Base-by-base conservation (phyloP, 2,797 vertebrate species). In the Acipenser ruthenus region DNA sequence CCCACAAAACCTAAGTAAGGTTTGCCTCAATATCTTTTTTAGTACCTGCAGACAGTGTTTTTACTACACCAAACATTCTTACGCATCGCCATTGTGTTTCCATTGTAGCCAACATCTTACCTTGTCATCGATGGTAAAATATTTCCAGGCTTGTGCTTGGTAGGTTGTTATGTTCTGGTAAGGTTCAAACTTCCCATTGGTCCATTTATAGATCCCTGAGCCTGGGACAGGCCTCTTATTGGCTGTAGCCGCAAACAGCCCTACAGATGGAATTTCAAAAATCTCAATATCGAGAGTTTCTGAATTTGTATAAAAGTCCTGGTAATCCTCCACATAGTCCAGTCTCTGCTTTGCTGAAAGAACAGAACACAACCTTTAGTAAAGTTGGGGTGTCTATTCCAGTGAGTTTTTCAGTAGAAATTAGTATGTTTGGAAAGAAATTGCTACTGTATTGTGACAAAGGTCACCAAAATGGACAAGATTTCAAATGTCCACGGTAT, bases 211-310 rank as follows among this genome's bases (percentile, higher is more conserved):
- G 74, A 99, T 84, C 65, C 89, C 88, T 0, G 97, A 99, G 0
- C 92, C 92, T 0, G 84, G 87, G 0, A 77, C 70, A 9, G 83
- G 77, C 23, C 89, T 78, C 7, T 92, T 78, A 70, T 95, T 94
- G 74, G 96, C 97, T 1, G 84, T 82, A 2, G 94, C 96, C 37
- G 90, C 87, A 12, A 99, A 97, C 69, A 97, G 80, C 7, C 97
- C 97, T n/a, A 91, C 69, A 8, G 79, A 80, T 0, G 93, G 91
- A 59, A 99, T 87, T 73, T 78, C 78, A 63, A 99, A 99, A n/a
- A 96, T 84, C 86, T 98, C 96, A 0, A 97, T 61, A 50, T 96
- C 96, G 72, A 97, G 90, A 0, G 96, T 96, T 83, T 98, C 94
- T 0, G 96, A 93, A 81, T 76, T 86, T 66, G 96, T 97, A 74